Evolutionary conservation across 2,113 vertebrate genomes (phyloP), one percentile per base, ranked within the genome.

Genomic region (Fulmarus glacialis): DNA sequence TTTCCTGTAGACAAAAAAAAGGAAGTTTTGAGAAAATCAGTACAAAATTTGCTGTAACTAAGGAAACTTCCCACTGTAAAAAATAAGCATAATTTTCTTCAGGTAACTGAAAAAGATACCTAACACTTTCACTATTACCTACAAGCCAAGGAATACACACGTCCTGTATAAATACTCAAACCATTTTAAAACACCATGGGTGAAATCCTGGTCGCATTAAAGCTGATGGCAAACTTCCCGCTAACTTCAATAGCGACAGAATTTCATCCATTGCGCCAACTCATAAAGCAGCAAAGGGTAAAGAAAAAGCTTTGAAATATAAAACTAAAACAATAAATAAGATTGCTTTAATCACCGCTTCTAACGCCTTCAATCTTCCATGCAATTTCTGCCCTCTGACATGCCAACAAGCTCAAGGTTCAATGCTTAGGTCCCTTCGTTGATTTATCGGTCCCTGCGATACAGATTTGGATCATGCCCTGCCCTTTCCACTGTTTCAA

Each of bases 311-410:
- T 93, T 85, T 89, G 64, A 91, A 80, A 63, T 16, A 53, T 12
- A 92, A 89, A 74, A 71, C 23, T 81, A 80, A 87, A 95, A 74
- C 21, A 95, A 81, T 63, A 89, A 92, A 36, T 74, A 79, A 73
- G 62, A 85, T 26, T 50, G 27, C n/a, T 90, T 94, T 70, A 93
- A 94, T 90, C 24, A 34, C 29, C 32, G 40, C 50, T 92, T 84
- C 45, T 34, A n/a, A 87, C 75, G 77, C 43, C 62, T 92, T 88
- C 7, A 0, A 42, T 81, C 73, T 81, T 77, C 89, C 63, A 73
- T 4, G 40, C 30, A 38, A 6, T 75, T 82, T 79, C 60, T 79
- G 73, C 23, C 26, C 24, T 66, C 55, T 11, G 43, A 64, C 64
- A 70, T 14, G 36, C 38, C 81, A 86, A 73, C 24, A 75, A 90